Evolutionary conservation across 2,797 vertebrate genomes (phyloP).

Genomic region (Labeo calbasu): DNA sequence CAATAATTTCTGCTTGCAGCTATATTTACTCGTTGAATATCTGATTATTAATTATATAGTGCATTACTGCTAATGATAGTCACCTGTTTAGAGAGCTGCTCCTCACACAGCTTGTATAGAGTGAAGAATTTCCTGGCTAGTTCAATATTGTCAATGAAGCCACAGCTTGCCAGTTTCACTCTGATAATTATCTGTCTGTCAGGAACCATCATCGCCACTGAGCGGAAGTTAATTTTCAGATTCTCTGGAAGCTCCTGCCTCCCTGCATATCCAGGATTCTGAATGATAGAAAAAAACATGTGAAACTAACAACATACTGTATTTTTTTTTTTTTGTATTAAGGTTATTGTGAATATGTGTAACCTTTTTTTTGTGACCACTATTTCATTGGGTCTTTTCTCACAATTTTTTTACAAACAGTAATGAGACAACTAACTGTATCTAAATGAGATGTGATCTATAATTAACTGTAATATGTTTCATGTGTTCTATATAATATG

Average conservation of each 20-base stretch:
- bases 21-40: neutral
- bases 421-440: neutral
- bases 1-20: too few relatives aligned
- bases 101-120: slow-evolving; percentile 94
- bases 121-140: slow-evolving; percentile 95
- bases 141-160: slow-evolving; percentile 90
- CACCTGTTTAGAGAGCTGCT: slow-evolving; percentile 98
- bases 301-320: neutral
- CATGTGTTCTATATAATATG: neutral
- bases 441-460: too few relatives aligned
- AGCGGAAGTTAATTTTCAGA: slow-evolving; percentile 96
- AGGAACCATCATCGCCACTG: slow-evolving; percentile 98
- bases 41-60: neutral
- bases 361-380: neutral
- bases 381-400: neutral
- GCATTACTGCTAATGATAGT: neutral
- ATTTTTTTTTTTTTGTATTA: neutral
- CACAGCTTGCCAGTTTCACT: slow-evolving; percentile 95
- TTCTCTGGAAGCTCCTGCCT: slow-evolving; percentile 97
- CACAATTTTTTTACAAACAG: neutral
- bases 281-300: neutral
- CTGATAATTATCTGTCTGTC: slow-evolving; percentile 97
- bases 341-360: neutral
- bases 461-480: neutral
- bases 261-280: slow-evolving; percentile 97